Evolutionary conservation across 2,888 invertebrate genomes (phyloP), one percentile per base, ranked within the genome.

Genomic region (Sycophila texana): DNA sequence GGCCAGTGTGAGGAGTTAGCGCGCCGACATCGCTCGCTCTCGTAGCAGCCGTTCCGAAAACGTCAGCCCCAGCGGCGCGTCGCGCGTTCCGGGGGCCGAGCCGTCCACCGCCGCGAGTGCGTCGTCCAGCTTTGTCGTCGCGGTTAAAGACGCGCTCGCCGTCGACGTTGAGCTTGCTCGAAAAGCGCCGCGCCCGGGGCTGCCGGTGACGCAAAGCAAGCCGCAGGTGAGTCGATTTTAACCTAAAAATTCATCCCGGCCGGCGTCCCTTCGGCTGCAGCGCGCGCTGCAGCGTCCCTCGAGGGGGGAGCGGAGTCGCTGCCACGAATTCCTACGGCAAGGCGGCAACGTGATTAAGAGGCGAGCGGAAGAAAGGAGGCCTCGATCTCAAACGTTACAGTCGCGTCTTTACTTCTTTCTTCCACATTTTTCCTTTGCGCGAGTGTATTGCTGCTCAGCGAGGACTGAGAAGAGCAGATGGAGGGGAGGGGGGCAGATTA

Each of bases 1-100:
- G 84, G 84, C 86, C 84, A 86, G 84, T 86, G 85, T 84, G 84
- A 63, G 39, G 39, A 39, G 63, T 26, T 16, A 30, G 83, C 83
- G 77, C 74, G 77, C 70, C 71, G 77, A 20, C 61, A n/a, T 57
- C 76, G 65, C 72, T 57, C 49, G 87, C 86, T 78, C 77, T 80
- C 83, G 82, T 87, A 89, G 85, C 81, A 83, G 80, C 87, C 82
- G 82, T 85, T 77, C 85, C 81, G 84, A 88, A 89, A 89, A 90
- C 90, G 89, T 90, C 84, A 86, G 88, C 89, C 88, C 89, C 88
- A 90, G 89, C 88, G 85, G 85, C 82, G 39, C 16, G 70, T 76
- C 76, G 53, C 76, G 57, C 76, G 70, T 70, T 76, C 70, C 55
- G 70, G 70, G 70, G 39, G 39, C 39, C 39, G 39, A 39, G 39